Evolutionary conservation across 2,113 vertebrate species (phyloP), one percentile per base, ranked within the genome.

Genomic region (Rhinolophus sinicus): DNA sequence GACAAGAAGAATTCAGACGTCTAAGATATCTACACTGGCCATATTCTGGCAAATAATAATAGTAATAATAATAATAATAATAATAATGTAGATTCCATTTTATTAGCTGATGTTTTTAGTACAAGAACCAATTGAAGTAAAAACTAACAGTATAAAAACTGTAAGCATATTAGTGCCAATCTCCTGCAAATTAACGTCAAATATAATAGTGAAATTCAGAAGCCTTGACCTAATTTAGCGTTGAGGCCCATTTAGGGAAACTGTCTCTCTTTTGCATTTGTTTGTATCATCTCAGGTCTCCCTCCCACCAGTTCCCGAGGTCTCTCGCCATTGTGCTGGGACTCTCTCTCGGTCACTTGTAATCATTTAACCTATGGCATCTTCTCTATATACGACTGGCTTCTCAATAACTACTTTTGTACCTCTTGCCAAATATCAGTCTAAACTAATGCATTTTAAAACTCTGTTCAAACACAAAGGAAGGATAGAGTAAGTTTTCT

Each of bases 361-460:
- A 21, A 67, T 52, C 11, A 18, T 50, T 60, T 38, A 28, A 80
- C 18, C 22, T 70, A 5, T 15, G 14, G 22, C 70, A 60, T 40
- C 47, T 38, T 92, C 30, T 69, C 38, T 70, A 8, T 50, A 7
- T 38, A 44, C 7, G 73, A 26, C 15, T 14, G 19, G 38, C 6
- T 64, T 76, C 73, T 89, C n/a, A 30, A 33, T 40, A 83, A 80
- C 56, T 58, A 7, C 60, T n/a, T 60, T 8, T n/a, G 1, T 8
- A 58, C 15, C n/a, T 44, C 33, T 38, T 90, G 15, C 6, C 62
- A 81, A 80, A 50, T 60, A 75, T 38, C 40, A 62, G 40, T 75
- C 33, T 62, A 70, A 96, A 94, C 18, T 72, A 93, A 67, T 30
- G 13, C 56, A 64, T 70, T 52, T 40, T 64, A 21, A 90, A 54